Evolutionary conservation across 2,888 invertebrate species (phyloP).

Genomic region (Nomada lathburiana): DNA sequence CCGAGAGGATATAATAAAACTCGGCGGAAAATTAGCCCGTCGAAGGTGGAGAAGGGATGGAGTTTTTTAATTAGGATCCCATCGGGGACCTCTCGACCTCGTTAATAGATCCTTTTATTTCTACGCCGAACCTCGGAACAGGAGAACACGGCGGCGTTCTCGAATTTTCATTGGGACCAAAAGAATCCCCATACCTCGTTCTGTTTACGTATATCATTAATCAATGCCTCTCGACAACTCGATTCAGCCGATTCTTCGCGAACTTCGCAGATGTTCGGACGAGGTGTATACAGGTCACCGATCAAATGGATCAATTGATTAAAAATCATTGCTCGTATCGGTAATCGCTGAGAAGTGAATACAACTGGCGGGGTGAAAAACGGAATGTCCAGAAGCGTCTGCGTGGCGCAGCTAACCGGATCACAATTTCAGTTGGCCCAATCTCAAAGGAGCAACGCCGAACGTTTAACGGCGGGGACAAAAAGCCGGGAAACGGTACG

Average conservation of each 20-base stretch:
- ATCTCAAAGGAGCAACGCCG: background rate
- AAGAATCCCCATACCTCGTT: too few relatives aligned
- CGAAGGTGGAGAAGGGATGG: constrained; percentile 52
- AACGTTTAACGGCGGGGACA: background rate
- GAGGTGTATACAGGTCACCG: too few relatives aligned
- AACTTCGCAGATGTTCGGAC: too few relatives aligned
- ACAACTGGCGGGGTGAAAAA: too few relatives aligned
- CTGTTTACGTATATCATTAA: too few relatives aligned
- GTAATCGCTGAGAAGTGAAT: too few relatives aligned
- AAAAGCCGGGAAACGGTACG: background rate
- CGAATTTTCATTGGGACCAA: constrained; percentile 48
- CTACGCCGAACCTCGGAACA: constrained; percentile 52
- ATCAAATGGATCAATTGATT: too few relatives aligned
- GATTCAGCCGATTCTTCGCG: too few relatives aligned
- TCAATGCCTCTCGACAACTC: too few relatives aligned
- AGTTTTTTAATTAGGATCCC: constrained; percentile 71
- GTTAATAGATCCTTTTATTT: constrained; percentile 66
- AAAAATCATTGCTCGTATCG: too few relatives aligned
- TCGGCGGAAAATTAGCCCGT: constrained; percentile 64
- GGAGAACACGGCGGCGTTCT: constrained; percentile 45
- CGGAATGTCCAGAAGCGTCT: too few relatives aligned
- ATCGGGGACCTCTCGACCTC: constrained; percentile 65
- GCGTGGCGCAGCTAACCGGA: too few relatives aligned
- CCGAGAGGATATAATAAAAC: constrained; percentile 66
- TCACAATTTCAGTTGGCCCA: background rate